Percentiles rank a stretch among this genome's conserved stretches.
These are phyloP conservation scores for Apolygus lucorum DNA, from an alignment of 1,140 invertebrate genomes.

Conservation along the genomic window DNA sequence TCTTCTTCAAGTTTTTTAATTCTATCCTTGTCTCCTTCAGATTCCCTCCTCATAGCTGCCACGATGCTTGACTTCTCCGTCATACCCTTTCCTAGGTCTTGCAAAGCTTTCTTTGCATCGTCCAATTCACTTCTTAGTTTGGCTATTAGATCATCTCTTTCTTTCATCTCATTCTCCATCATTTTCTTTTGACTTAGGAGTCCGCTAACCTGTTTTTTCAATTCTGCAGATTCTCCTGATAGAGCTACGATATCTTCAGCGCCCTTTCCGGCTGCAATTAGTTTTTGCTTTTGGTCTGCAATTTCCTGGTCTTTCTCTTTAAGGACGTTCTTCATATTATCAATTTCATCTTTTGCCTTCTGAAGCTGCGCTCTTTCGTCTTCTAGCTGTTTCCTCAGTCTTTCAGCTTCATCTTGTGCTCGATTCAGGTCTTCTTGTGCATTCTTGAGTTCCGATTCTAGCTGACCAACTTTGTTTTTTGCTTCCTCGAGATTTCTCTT, in stretches of 20 bases:
- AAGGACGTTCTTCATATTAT: background rate
- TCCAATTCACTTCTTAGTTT: background rate
- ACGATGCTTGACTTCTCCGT: background rate
- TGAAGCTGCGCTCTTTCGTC: background rate
- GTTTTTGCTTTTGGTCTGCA: background rate
- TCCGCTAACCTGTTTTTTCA: background rate
- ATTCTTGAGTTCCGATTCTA: background rate
- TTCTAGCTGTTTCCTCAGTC: background rate
- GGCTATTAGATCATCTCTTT: background rate
- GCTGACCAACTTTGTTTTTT: background rate
- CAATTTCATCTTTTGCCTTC: background rate
- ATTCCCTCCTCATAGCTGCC: background rate
- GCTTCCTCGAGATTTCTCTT: background rate
- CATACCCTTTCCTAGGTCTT: background rate
- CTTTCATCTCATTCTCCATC: background rate
- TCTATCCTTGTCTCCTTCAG: background rate
- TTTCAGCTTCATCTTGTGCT: background rate
- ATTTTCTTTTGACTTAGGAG: background rate
- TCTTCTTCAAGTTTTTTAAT: background rate
- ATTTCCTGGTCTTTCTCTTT: background rate
- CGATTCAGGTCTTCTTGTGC: background rate
- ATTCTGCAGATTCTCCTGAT: background rate
- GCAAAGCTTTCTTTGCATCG: background rate
- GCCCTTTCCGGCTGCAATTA: background rate
- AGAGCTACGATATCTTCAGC: background rate